A percentile compares a stretch with the other conserved stretches of the same genome.
Conservation (phyloP, 2,888 invertebrate species). For the Clitarchus hookeri region DNA sequence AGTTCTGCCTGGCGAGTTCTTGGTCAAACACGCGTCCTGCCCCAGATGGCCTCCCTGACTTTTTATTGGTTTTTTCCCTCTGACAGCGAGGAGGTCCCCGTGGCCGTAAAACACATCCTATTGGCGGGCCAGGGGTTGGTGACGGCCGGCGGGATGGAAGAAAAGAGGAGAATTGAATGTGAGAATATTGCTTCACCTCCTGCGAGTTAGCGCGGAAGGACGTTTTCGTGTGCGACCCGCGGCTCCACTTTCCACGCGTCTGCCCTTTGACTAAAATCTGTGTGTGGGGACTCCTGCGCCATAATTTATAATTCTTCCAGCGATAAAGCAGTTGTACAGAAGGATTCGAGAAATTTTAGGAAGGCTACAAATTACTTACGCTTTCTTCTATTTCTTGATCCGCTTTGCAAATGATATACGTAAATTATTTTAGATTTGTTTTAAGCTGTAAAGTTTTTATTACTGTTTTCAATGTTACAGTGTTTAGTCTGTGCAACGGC, state of each 20-base stretch:
- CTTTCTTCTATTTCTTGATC: too few species aligned
- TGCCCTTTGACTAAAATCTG: background rate
- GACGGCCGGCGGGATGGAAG: background rate
- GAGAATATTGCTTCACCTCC: background rate
- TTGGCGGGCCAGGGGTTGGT: background rate
- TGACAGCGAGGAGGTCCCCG: background rate
- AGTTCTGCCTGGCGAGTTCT: background rate
- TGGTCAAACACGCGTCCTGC: background rate
- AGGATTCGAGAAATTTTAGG: too few species aligned
- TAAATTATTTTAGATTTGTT: too few species aligned
- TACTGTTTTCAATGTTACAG: too few species aligned
- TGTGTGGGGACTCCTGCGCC: background rate
- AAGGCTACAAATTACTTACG: too few species aligned
- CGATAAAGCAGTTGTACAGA: too few species aligned
- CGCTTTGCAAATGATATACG: too few species aligned
- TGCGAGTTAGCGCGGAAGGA: background rate
- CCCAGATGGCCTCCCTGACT: background rate
- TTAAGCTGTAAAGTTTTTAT: too few species aligned
- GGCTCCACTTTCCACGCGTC: background rate
- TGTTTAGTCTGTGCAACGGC: too few species aligned
- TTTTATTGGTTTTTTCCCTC: background rate
- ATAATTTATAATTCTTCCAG: background rate
- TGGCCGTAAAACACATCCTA: background rate
- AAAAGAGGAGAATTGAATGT: background rate
- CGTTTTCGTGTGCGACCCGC: background rate